phyloP scores from a whole-genome alignment of 2,113 vertebrate species.

The Cyprinodon brontotheroides region DNA sequence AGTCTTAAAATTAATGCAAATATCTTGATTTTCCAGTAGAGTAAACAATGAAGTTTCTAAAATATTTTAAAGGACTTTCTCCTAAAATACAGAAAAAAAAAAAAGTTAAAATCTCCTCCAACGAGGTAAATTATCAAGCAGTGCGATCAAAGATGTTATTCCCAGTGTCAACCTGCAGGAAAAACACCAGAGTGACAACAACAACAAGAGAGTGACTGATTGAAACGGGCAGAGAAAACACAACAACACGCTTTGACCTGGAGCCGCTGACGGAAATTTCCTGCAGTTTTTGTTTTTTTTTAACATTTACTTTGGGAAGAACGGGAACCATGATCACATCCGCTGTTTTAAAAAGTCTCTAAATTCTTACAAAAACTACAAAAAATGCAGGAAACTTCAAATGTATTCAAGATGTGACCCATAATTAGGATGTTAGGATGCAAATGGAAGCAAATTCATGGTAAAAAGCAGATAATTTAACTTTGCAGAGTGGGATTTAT shows the following conservation, averaged over 20 bases:
- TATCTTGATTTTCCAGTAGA: no score
- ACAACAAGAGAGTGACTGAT: constrained; percentile 52
- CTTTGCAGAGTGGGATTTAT: not conserved
- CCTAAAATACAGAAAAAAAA: not conserved
- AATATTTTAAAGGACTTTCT: not conserved
- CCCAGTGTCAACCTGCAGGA: constrained; percentile 73
- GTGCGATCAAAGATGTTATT: no score
- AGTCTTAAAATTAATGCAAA: not conserved
- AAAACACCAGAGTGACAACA: constrained; percentile 43
- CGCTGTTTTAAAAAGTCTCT: no score
- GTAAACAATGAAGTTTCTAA: not conserved
- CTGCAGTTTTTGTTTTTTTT: constrained; percentile 1
- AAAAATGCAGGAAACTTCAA: not conserved
- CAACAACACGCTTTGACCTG: constrained; percentile 1
- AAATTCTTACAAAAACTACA: no score
- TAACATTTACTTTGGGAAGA: constrained; percentile 13
- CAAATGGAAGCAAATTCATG: not conserved
- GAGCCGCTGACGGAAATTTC: constrained; percentile 10
- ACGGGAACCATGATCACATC: not conserved
- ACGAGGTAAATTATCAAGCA: no score
- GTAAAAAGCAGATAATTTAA: not conserved
- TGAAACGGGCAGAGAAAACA: constrained; percentile 6
- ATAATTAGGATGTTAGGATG: not conserved
- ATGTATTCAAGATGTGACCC: no score
- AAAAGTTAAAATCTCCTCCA: no score